These are phyloP conservation scores for Calliphora vicina DNA, from an alignment of 1,140 invertebrate genomes.

Conservation along the genomic window DNA sequence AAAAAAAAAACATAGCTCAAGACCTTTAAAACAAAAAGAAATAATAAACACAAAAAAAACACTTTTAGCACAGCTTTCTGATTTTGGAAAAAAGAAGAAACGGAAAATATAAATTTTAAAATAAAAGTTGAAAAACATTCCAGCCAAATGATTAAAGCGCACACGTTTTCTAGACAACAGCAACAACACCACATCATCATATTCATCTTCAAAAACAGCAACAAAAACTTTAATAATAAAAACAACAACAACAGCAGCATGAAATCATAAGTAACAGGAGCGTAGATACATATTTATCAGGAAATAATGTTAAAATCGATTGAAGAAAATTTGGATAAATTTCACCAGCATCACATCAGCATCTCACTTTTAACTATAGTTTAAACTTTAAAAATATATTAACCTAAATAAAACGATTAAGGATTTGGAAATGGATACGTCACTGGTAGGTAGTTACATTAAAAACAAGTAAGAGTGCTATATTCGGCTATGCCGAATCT, in stretches of 20 bases:
- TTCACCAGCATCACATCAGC: too few species aligned
- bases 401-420: too few species aligned
- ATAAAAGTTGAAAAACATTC: neutral
- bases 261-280: neutral
- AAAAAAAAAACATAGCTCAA: neutral
- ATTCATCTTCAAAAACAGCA: too few species aligned
- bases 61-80: neutral
- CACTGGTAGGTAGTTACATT: too few species aligned
- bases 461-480: too few species aligned
- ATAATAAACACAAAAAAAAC: neutral
- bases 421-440: too few species aligned
- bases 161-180: neutral
- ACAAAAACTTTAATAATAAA: too few species aligned
- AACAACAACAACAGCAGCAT: neutral
- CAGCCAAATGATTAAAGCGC: neutral
- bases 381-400: too few species aligned
- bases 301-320: too few species aligned
- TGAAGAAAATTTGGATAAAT: too few species aligned
- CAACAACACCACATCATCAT: neutral
- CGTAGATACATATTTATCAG: neutral
- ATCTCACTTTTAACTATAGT: too few species aligned
- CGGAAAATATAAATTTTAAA: neutral
- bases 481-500: too few species aligned
- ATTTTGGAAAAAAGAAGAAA: neutral
- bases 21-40: conserved; percentile 6